Evolutionary conservation across 2,113 vertebrate genomes (phyloP).

Genomic region (Syngnathus typhle): DNA sequence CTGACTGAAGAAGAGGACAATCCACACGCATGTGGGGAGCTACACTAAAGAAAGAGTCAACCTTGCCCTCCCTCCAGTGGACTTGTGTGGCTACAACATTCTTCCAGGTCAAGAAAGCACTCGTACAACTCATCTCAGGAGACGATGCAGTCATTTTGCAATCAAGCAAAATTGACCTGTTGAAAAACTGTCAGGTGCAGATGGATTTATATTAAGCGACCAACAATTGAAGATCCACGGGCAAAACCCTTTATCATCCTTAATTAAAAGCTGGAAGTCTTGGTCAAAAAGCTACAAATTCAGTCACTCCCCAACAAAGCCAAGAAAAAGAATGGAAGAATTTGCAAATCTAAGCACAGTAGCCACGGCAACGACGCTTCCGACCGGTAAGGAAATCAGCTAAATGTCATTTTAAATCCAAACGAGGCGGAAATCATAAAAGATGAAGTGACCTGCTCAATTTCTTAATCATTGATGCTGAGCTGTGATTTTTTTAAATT

Average conservation of each 20-base stretch:
- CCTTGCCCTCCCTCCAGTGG: conserved; percentile 48
- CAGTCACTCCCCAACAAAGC: conserved; percentile 14
- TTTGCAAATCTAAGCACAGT: conserved; percentile 22
- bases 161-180: not conserved
- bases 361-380: conserved; percentile 6
- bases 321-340: conserved; percentile 38
- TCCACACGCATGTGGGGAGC: conserved; percentile 32
- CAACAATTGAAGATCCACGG: conserved; percentile 45
- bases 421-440: not conserved
- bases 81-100: conserved; percentile 40
- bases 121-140: conserved; percentile 66
- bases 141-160: conserved; percentile 51
- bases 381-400: conserved; percentile 37
- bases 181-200: conserved; percentile 11
- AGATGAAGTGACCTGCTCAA: not conserved
- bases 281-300: conserved; percentile 18
- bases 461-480: not conserved
- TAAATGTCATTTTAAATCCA: not conserved
- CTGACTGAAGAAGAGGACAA: conserved; percentile 53
- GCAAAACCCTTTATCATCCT: not conserved
- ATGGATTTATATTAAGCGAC: conserved; percentile 41
- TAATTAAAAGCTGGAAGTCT: conserved; percentile 10
- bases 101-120: conserved; percentile 55
- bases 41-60: conserved; percentile 48
- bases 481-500: not conserved